Evolutionary conservation across 2,113 vertebrate genomes (phyloP).

Genomic region (Trichechus manatus): DNA sequence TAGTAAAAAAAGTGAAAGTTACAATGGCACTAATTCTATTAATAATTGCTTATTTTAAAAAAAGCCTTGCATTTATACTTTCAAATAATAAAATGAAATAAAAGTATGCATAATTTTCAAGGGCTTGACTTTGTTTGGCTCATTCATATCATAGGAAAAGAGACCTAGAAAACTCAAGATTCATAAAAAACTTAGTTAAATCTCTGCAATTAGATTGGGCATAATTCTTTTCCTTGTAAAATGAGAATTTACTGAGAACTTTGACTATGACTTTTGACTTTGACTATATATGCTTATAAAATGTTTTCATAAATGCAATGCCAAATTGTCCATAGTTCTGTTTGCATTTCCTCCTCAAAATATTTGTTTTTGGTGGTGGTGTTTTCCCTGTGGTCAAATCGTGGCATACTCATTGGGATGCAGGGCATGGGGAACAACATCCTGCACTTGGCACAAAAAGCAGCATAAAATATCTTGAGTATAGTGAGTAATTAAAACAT

Average conservation of each 20-base stretch:
- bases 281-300: not conserved
- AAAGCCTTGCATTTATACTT: not conserved
- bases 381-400: constrained; percentile 1
- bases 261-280: too few relatives aligned
- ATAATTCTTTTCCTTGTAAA: constrained; percentile 20
- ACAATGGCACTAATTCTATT: not conserved
- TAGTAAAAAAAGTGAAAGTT: not conserved
- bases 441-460: not conserved
- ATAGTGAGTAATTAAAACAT: constrained; percentile 35
- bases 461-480: not conserved
- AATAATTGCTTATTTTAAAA: not conserved
- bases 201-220: not conserved
- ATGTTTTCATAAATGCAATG: constrained; percentile 41
- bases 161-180: constrained; percentile 8
- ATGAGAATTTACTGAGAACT: constrained; percentile 21
- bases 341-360: not conserved
- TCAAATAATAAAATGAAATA: constrained; percentile 42
- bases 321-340: not conserved
- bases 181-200: constrained; percentile 47
- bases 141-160: not conserved
- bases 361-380: not conserved
- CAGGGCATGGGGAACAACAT: not conserved
- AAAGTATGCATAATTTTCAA: constrained; percentile 9
- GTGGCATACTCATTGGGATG: not conserved
- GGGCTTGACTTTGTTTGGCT: not conserved